Evolutionary conservation across 92 coral and sea anemone genomes (phyloP), one percentile per base, ranked within the genome.

Genomic region (Pocillopora meandrina): DNA sequence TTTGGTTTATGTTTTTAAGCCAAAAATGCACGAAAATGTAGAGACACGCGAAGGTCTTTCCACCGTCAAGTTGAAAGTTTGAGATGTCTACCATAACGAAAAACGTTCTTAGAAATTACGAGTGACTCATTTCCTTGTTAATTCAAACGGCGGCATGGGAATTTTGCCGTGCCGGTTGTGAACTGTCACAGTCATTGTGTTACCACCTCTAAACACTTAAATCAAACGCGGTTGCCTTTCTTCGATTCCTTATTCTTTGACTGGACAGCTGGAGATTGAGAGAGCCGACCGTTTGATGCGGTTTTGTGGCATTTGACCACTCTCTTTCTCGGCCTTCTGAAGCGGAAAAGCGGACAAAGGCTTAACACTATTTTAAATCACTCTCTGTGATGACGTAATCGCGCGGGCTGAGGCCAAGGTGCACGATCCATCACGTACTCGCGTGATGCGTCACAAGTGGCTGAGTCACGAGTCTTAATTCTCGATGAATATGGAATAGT

Each of bases 381-480:
- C 88, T 84, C 82, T 42, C 12, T 60, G 76, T 77, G 82, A 84
- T 84, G 88, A 84, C 88, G 88, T 84, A 72, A 84, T 71, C 85
- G 57, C 69, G 83, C 68, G 73, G 62, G 86, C 49, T 74, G 80
- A 55, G 86, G 70, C 64, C 86, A 86, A 92, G 85, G 87, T 75
- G 92, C 90, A 90, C 96, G 93, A 88, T 87, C 96, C 96, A 93
- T 93, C 96, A 93, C 96, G 96, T 93, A 92, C 81, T 79, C 78
- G 81, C 87, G 88, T 85, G 86, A 86, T 86, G 87, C 88, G 89
- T 82, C 85, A 86, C 79, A 80, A 55, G 59, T 34, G 13, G 56
- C 26, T 47, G 72, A 87, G 82, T 87, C 93, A 87, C 90, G 79
- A 74, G 73, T 36, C 77, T 1, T 21, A 71, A 61, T 20, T 55